Base-by-base conservation (phyloP, 2,888 invertebrate species). In the Chymomyza fuscimana region DNA sequence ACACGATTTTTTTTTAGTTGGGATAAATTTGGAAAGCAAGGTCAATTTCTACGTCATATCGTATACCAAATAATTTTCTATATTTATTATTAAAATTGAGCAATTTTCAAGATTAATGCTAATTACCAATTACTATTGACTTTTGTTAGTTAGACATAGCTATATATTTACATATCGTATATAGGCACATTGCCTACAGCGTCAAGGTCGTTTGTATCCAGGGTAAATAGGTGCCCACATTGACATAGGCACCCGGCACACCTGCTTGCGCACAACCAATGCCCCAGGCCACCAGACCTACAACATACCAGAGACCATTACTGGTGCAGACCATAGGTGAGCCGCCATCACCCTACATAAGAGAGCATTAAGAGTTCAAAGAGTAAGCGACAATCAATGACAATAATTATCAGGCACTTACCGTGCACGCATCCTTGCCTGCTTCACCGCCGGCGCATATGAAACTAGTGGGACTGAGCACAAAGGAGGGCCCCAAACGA, bases 381-480 rank as follows among this genome's bases (percentile, higher is more conserved):
- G 32, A 60, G 56, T 46, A 63, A 46, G 29, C 60, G 6, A 40
- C 25, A 29, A 36, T 16, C 16, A 63, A 58, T 16, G 29, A n/a
- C 52, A 58, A 50, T 29, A 16, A 15, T 56, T 25, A 50, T 50
- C 52, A 54, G 61, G 54, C 58, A 75, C 93, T 93, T 92, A 95
- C 96, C 63, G 95, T 95, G 92, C 96, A 96, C 32, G 96, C 94
- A 89, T 96, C 96, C 88, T 95, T 96, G 71, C 94, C 95, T 4
- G 93, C 91, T 89, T 96, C 95, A 0, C 96, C 96, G 1, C 96
- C 96, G 51, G 96, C 96, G 85, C 96, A 96, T 10, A 96, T 91
- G 88, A 96, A 96, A 46, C 95, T 95, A 0, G 93, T 93, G 15
- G 93, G 93, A 78, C 95, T 94, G 12, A 96, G 92, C 10, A 93